Evolutionary conservation across 2,113 vertebrate genomes (phyloP).

Genomic region (Siniperca chuatsi): DNA sequence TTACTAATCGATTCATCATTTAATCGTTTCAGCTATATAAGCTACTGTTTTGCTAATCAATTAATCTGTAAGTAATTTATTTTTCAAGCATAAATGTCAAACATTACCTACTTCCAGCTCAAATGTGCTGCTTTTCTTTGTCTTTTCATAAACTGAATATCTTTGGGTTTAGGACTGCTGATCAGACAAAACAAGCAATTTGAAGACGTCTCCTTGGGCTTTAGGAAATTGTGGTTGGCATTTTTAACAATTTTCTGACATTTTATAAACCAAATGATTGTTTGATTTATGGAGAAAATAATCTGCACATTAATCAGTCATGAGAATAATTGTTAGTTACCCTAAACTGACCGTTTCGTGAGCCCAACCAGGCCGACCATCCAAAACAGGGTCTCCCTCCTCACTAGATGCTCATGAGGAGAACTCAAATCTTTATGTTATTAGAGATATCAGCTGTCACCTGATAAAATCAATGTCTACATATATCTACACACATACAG

Average conservation of each 20-base stretch:
- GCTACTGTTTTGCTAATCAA: background rate
- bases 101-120: background rate
- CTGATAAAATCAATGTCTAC: background rate
- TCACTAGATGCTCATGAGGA: background rate
- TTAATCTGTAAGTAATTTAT: background rate
- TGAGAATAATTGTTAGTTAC: background rate
- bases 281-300: background rate
- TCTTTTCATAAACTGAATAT: background rate
- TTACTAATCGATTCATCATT: background rate
- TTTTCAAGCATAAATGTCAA: background rate
- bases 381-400: background rate
- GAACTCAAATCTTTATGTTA: background rate
- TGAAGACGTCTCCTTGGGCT: background rate
- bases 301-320: background rate
- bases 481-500: background rate
- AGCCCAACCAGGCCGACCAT: background rate
- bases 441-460: background rate
- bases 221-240: background rate
- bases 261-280: background rate
- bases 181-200: background rate
- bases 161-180: background rate
- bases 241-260: background rate
- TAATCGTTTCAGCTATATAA: background rate
- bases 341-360: background rate
- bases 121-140: background rate